These are phyloP conservation scores for Paraplagusia blochii DNA, from an alignment of 2,113 vertebrate species.

Conservation along the genomic window DNA sequence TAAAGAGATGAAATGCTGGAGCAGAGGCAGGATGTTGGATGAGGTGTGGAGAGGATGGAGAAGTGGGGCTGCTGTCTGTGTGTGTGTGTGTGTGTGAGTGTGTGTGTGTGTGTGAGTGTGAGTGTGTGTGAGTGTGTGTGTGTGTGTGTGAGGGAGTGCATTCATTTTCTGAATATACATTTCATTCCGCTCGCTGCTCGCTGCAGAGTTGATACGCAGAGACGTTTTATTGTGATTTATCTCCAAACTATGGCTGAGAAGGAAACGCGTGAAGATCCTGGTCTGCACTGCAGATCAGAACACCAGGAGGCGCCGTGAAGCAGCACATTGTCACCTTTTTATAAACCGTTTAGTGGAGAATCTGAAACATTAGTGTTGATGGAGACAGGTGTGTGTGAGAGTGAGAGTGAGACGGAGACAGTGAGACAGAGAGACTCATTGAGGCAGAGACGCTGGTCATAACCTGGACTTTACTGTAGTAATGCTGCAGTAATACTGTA, in stretches of 20 bases:
- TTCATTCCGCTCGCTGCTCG: conserved; percentile 4
- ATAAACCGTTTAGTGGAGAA: too few species aligned
- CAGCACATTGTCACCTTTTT: too few species aligned
- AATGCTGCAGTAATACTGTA: too few species aligned
- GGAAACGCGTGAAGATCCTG: conserved; percentile 4
- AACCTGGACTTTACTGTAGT: too few species aligned
- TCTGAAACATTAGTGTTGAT: too few species aligned
- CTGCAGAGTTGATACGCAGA: neutral
- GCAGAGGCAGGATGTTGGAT: conserved; percentile 20
- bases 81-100: conserved; percentile 1
- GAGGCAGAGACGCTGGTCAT: too few species aligned
- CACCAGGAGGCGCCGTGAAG: too few species aligned
- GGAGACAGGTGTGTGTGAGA: too few species aligned
- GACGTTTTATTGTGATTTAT: conserved; percentile 22
- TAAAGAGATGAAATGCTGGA: conserved; percentile 25
- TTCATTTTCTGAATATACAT: conserved; percentile 6
- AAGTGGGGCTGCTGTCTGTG: conserved; percentile 24
- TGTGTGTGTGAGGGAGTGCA: conserved; percentile 1
- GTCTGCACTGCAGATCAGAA: too few species aligned
- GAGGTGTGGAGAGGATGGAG: conserved; percentile 34
- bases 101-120: neutral
- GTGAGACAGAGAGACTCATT: too few species aligned
- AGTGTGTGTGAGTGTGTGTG: neutral
- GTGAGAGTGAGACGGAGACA: too few species aligned
- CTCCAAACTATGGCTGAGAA: conserved; percentile 24